phyloP scores from a whole-genome alignment of 2,888 invertebrate genomes.

The Pomacea canaliculata region DNA sequence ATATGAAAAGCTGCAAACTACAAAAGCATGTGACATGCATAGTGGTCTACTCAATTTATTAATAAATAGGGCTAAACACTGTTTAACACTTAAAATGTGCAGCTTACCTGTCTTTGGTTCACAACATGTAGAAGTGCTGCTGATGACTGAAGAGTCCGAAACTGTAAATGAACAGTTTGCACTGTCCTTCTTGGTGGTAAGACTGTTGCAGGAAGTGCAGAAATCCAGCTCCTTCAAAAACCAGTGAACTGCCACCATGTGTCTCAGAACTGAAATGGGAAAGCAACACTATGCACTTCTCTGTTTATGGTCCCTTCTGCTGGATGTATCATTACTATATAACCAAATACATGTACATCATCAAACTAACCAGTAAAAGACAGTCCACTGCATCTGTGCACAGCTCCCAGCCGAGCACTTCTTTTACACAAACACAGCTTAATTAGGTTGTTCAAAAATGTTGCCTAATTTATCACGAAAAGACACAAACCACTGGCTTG shows the following conservation, averaged over 20 bases:
- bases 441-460: neutral
- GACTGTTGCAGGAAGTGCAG: slow-evolving; percentile 16
- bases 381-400: too few species aligned
- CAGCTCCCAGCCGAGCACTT: neutral
- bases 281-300: too few species aligned
- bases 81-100: too few species aligned
- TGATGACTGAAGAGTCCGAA: slow-evolving; percentile 10
- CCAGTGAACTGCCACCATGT: slow-evolving; percentile 3
- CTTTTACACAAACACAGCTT: neutral
- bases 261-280: neutral
- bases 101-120: slow-evolving; percentile 16
- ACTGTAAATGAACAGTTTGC: slow-evolving; percentile 13
- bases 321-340: too few species aligned
- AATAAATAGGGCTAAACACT: too few species aligned
- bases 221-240: slow-evolving; percentile 28
- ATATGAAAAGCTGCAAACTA: too few species aligned
- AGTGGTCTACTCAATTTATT: too few species aligned
- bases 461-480: neutral
- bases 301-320: too few species aligned
- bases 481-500: slow-evolving; percentile 29
- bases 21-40: too few species aligned
- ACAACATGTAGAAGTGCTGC: slow-evolving; percentile 19
- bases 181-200: slow-evolving; percentile 14
- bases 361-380: too few species aligned
- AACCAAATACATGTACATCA: too few species aligned